These are phyloP conservation scores for Melospiza melodia DNA, from an alignment of 2,113 vertebrate genomes.

Conservation along the genomic window DNA sequence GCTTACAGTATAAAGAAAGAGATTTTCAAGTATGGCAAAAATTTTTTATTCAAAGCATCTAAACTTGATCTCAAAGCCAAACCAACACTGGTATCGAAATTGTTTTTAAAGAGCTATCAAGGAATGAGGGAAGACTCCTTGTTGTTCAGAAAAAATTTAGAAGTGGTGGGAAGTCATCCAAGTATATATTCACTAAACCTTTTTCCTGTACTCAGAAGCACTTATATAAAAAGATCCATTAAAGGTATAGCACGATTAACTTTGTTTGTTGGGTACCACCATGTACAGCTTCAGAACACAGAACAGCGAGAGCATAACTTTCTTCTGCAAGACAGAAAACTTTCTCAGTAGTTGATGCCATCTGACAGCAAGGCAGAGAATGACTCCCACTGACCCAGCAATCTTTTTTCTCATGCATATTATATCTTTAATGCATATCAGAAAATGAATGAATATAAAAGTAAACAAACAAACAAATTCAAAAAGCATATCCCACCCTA, in stretches of 20 bases:
- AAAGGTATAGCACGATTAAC: background rate
- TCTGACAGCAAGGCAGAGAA: background rate
- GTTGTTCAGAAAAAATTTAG: background rate
- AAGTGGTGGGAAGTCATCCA: background rate
- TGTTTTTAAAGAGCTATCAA: background rate
- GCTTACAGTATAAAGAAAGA: background rate
- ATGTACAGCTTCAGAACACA: background rate
- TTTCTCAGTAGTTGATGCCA: background rate
- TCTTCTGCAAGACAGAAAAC: background rate
- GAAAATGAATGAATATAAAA: background rate
- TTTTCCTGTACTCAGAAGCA: background rate
- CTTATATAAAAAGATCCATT: background rate
- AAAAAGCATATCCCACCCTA: background rate
- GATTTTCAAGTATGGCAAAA: background rate
- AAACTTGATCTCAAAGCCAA: background rate
- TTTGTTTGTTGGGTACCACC: background rate
- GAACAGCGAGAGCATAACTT: background rate
- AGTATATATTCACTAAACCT: background rate
- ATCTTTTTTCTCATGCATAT: background rate
- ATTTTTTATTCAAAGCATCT: background rate
- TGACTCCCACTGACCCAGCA: rapidly evolving
- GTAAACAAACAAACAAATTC: background rate
- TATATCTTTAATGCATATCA: background rate
- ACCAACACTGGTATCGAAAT: background rate
- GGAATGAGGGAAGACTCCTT: background rate